Conservation (phyloP, 2,888 invertebrate genomes). For the Quadriops clusia region DNA sequence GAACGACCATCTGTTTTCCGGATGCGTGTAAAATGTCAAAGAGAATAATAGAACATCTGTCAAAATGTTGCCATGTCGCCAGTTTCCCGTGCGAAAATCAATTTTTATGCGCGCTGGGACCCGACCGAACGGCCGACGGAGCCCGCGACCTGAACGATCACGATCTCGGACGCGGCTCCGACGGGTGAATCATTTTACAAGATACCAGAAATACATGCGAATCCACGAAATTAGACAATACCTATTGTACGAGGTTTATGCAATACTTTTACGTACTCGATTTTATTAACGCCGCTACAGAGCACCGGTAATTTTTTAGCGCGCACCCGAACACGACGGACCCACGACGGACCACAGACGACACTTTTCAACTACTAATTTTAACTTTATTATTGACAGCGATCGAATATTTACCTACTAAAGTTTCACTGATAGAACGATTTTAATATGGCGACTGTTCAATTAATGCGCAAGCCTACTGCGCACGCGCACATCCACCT, state of each 20-base stretch:
- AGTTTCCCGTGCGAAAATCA: constrained; percentile 15
- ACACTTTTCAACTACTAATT: no score
- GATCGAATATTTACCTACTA: constrained; percentile 37
- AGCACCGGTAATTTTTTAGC: constrained; percentile 9
- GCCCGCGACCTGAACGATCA: constrained; percentile 17
- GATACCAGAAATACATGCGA: no score
- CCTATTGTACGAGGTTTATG: constrained; percentile 15
- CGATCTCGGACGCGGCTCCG: constrained; percentile 4
- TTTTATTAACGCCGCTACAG: not conserved
- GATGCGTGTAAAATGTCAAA: constrained; percentile 31
- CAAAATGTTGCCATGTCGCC: constrained; percentile 27
- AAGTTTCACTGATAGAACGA: constrained; percentile 38
- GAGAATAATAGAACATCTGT: constrained; percentile 34
- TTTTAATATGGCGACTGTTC: constrained; percentile 38
- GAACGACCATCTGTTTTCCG: no score
- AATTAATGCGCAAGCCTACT: constrained; percentile 27
- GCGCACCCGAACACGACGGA: constrained; percentile 10
- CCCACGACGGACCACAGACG: constrained; percentile 18
- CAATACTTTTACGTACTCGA: constrained; percentile 5
- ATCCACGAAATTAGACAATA: constrained; percentile 16
- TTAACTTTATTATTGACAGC: no score
- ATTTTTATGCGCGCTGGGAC: constrained; percentile 11
- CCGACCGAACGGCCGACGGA: constrained; percentile 7
- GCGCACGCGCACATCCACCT: constrained; percentile 9
- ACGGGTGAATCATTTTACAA: no score